Evolutionary conservation across 2,797 vertebrate species (phyloP), one percentile per base, ranked within the genome.

Genomic region (Calcarius lapponicus): DNA sequence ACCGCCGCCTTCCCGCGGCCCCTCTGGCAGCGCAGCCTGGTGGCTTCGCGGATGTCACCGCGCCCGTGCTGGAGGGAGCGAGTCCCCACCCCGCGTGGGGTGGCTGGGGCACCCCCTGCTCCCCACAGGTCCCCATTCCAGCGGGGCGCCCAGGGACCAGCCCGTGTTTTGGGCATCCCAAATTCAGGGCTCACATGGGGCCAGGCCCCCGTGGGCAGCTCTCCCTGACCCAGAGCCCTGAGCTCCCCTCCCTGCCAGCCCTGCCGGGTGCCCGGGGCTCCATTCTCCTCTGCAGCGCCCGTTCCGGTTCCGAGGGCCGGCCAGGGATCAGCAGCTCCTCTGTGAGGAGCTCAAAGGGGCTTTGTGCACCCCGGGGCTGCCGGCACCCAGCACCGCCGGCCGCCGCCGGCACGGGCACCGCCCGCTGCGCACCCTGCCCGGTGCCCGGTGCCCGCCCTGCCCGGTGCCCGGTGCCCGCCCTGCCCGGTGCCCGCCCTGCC

Each of bases 291-390:
- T 47, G 57, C 58, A 3, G 17, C 8, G 83, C 22, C 56, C 38
- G 1, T 19, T 28, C 65, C 3, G 8, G 54, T 75, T 69, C 91
- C 22, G 18, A 70, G 43, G n/a, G 48, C 65, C 6, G 17, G 38
- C 10, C 16, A 75, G 73, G 69, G 83, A 93, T 79, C 82, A 84
- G 79, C 87, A 79, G 86, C 93, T 82, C 76, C 94, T 97, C 92
- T 86, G 82, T 90, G 85, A 34, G 6, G 24, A 3, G 34, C 64
- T 97, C 93, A 97, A 96, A 97, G 73, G 94, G 65, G 86, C 96
- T 96, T 97, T 97, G 97, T 97, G 93, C 78, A 57, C 60, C 69
- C 71, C 21, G 58, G 80, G 51, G 80, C 92, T 8, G 21, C 80
- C 36, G 14, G 92, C 20, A 7, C 95, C 95, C 86, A 92, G 96